These are phyloP conservation scores for Dreissena rostriformis DNA, from an alignment of 1,140 invertebrate species.

Conservation along the genomic window DNA sequence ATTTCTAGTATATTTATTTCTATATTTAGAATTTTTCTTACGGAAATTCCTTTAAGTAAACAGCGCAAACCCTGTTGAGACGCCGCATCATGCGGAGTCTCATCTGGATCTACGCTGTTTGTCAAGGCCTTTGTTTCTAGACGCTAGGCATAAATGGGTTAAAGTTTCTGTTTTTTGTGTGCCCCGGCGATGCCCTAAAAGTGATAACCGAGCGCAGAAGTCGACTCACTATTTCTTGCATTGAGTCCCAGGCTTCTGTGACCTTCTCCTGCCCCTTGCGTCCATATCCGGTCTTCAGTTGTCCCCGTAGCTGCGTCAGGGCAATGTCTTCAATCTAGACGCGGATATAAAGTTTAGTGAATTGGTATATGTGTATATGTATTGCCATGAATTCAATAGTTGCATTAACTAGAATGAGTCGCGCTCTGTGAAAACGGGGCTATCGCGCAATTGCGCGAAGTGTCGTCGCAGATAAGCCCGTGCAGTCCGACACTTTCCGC, in stretches of 20 bases:
- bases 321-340: constrained; percentile 64
- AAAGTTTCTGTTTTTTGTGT: constrained; percentile 65
- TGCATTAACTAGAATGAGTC: no score
- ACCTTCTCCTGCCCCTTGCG: constrained; percentile 48
- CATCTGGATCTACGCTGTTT: no score
- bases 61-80: no score
- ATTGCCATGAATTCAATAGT: no score
- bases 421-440: no score
- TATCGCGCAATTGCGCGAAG: no score
- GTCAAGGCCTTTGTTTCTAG: constrained; percentile 61
- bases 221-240: constrained; percentile 67
- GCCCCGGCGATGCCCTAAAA: constrained; percentile 63
- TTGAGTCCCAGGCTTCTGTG: constrained; percentile 68
- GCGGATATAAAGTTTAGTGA: neutral
- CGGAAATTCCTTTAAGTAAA: no score
- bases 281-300: constrained; percentile 64
- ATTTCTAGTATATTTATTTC: no score
- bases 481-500: no score
- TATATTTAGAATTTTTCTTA: no score
- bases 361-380: neutral
- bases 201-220: constrained; percentile 62
- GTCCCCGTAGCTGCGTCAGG: constrained; percentile 57
- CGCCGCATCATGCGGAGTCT: no score
- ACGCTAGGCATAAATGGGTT: constrained; percentile 56
- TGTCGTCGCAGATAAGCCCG: no score